Conservation (phyloP, 2,888 invertebrate genomes). For the Hololepta plana region DNA sequence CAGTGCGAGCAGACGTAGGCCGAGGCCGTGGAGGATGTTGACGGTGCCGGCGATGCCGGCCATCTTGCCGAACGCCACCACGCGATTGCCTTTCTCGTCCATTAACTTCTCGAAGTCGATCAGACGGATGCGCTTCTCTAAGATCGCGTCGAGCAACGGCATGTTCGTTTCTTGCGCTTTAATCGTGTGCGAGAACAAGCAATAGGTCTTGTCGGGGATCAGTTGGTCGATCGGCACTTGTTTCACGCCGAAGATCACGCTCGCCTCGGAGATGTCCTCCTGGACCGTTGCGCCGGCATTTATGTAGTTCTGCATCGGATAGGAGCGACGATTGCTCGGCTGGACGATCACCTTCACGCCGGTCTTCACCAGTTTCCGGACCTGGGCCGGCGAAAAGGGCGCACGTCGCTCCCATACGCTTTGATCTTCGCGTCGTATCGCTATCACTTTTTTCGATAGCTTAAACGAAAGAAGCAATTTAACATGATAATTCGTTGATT, state of each 20-base stretch:
- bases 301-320: constrained; percentile 86
- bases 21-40: constrained; percentile 94
- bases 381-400: constrained; percentile 83
- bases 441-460: constrained; percentile 43
- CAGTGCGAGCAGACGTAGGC: constrained; percentile 77
- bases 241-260: constrained; percentile 95
- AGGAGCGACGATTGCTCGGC: constrained; percentile 92
- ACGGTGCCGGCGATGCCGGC: constrained; percentile 98
- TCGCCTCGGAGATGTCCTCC: constrained; percentile 93
- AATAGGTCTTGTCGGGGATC: constrained; percentile 92
- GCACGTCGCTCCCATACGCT: constrained; percentile 94
- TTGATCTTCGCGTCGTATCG: constrained; percentile 81
- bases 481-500: no score
- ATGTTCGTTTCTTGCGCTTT: constrained; percentile 98
- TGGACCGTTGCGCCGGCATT: constrained; percentile 84
- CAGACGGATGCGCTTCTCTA: constrained; percentile 90
- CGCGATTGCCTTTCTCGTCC: constrained; percentile 60
- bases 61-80: constrained; percentile 98
- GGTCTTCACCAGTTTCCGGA: constrained; percentile 66
- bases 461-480: constrained; percentile 8
- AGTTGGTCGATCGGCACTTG: constrained; percentile 83
- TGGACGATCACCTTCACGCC: constrained; percentile 94
- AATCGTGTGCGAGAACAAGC: constrained; percentile 98
- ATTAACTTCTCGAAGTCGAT: constrained; percentile 96
- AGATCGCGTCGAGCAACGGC: constrained; percentile 86